Evolutionary conservation across 2,113 vertebrate genomes (phyloP).

Genomic region (Bujurquina vittata): DNA sequence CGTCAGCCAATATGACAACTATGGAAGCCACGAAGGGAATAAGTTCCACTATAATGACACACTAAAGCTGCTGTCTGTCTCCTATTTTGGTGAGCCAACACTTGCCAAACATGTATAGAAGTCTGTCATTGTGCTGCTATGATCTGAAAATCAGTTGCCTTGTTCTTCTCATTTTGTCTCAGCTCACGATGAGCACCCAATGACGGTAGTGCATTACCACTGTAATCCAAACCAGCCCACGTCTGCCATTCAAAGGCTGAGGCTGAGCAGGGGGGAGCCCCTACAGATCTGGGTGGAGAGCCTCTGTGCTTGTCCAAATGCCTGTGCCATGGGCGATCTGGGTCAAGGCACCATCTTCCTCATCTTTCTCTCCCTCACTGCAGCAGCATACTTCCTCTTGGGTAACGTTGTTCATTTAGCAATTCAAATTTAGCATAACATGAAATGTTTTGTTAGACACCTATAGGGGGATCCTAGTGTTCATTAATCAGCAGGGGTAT

Average conservation of each 20-base stretch:
- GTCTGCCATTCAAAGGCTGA: constrained; percentile 44
- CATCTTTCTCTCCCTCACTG: constrained; percentile 75
- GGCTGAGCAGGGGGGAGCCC: constrained; percentile 16
- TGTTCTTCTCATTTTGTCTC: neutral
- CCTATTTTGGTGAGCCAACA: constrained; percentile 71
- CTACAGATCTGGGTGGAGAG: constrained; percentile 80
- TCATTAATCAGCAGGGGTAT: neutral
- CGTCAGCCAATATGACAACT: constrained; percentile 61
- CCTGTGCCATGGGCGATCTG: constrained; percentile 73
- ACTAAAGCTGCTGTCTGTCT: constrained; percentile 73
- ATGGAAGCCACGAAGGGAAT: constrained; percentile 76
- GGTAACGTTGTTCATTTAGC: constrained; percentile 54
- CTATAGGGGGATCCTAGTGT: neutral
- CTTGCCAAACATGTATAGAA: fast-evolving
- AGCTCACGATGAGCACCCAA: constrained; percentile 22
- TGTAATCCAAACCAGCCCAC: constrained; percentile 66
- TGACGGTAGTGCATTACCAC: constrained; percentile 77
- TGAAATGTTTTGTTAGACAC: neutral
- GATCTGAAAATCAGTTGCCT: neutral
- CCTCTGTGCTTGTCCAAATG: constrained; percentile 78
- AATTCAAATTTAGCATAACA: neutral
- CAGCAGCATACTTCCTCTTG: constrained; percentile 74
- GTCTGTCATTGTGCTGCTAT: neutral
- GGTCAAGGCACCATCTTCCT: constrained; percentile 79
- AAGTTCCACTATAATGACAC: constrained; percentile 74